phyloP scores from a whole-genome alignment of 2,797 vertebrate genomes.

The Acipenser oxyrinchus region DNA sequence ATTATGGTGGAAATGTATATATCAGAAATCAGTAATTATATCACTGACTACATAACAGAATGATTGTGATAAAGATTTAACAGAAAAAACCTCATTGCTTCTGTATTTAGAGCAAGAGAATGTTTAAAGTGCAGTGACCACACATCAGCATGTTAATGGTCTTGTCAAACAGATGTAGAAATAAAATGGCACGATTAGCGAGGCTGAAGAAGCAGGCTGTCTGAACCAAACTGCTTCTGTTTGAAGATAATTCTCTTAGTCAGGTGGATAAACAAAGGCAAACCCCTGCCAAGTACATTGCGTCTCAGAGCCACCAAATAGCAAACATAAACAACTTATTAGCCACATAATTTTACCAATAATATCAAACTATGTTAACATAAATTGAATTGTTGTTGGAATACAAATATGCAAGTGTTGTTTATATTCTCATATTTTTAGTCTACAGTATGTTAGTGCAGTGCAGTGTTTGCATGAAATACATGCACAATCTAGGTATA shows the following conservation, averaged over 20 bases:
- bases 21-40: too few relatives aligned
- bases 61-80: too few relatives aligned
- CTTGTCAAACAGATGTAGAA: constrained; percentile 29
- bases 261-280: constrained; percentile 36
- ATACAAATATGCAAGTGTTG: too few relatives aligned
- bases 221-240: constrained; percentile 24
- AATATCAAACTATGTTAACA: constrained; percentile 34
- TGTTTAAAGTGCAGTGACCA: constrained; percentile 21
- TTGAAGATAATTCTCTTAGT: constrained; percentile 33
- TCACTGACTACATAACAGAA: too few relatives aligned
- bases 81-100: background rate
- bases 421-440: too few relatives aligned
- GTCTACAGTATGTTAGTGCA: too few relatives aligned
- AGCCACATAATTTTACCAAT: constrained; percentile 34
- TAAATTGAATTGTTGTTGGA: background rate
- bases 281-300: constrained; percentile 16
- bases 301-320: constrained; percentile 18
- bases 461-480: too few relatives aligned
- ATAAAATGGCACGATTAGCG: constrained; percentile 28
- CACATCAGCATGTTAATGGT: constrained; percentile 26
- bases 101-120: constrained; percentile 2
- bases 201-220: constrained; percentile 30
- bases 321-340: constrained; percentile 30
- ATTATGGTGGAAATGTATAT: too few relatives aligned
- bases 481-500: too few relatives aligned